Percentiles rank a stretch among this genome's conserved stretches.
These are phyloP conservation scores for Harpagifer antarcticus DNA, from an alignment of 2,797 vertebrate species.

Conservation along the genomic window DNA sequence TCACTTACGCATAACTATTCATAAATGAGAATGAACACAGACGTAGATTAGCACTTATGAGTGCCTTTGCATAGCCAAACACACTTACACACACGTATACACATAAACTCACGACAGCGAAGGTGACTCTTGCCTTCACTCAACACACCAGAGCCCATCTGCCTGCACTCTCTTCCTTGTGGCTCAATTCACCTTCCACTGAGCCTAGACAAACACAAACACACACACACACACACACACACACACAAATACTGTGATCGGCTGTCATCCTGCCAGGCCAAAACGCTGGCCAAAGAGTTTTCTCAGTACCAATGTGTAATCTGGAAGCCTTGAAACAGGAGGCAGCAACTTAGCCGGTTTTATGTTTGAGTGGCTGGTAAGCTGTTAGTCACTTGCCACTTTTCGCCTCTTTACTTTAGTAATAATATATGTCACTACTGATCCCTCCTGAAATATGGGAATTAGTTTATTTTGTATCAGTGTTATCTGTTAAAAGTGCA, in stretches of 20 bases:
- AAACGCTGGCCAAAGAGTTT: conserved; percentile 60
- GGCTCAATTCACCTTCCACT: conserved; percentile 57
- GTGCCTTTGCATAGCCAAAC: conserved; percentile 25
- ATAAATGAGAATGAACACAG: conserved; percentile 50
- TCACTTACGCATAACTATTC: conserved; percentile 32
- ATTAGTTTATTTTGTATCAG: conserved; percentile 15
- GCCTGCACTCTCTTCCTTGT: conserved; percentile 60
- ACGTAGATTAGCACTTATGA: conserved; percentile 50
- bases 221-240: conserved; percentile 46
- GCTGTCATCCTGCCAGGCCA: conserved; percentile 68
- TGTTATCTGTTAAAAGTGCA: background rate
- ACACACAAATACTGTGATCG: conserved; percentile 49
- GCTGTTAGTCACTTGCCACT: conserved; percentile 33
- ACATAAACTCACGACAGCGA: conserved; percentile 71
- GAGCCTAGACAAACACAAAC: conserved; percentile 45
- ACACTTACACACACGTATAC: conserved; percentile 13
- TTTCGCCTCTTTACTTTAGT: conserved; percentile 12
- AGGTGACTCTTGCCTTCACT: conserved; percentile 82
- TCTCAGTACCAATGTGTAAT: conserved; percentile 64
- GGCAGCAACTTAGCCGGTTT: conserved; percentile 45
- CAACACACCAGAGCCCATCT: conserved; percentile 76
- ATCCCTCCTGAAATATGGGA: conserved; percentile 21
- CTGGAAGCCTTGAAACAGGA: conserved; percentile 63
- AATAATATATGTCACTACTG: conserved; percentile 22
- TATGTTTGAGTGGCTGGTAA: conserved; percentile 43